A percentile compares a stretch with the other conserved stretches of the same genome.
Conservation (phyloP, 1,140 invertebrate genomes). For the Capitella teleta region DNA sequence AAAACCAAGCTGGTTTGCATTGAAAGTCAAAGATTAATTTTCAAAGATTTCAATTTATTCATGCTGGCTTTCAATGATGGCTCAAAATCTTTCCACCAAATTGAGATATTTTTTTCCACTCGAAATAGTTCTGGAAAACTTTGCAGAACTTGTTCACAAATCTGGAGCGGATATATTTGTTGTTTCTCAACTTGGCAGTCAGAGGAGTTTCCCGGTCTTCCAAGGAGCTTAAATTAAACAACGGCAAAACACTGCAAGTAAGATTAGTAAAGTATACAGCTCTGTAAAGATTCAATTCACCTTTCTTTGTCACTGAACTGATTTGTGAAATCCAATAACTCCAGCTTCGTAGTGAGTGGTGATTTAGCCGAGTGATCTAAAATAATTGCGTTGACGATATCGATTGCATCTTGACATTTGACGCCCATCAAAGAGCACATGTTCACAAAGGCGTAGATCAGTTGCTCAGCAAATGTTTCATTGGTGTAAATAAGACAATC, state of each 20-base stretch:
- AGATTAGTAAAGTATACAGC: not conserved
- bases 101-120: constrained; percentile 5
- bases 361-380: not conserved
- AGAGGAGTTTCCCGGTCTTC: not conserved
- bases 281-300: not conserved
- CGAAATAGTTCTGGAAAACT: constrained; percentile 1
- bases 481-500: not conserved
- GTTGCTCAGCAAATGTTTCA: not conserved
- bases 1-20: no score
- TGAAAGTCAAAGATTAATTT: no score
- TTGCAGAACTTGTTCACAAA: not conserved
- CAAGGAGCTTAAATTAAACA: not conserved
- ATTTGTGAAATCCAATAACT: not conserved
- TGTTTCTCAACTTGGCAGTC: not conserved
- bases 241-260: not conserved
- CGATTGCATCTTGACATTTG: not conserved
- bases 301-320: not conserved
- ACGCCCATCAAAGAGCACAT: not conserved
- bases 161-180: not conserved
- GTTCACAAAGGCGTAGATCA: constrained; percentile 2
- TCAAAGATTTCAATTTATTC: no score
- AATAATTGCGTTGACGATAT: not conserved
- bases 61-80: no score
- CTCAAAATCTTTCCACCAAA: no score
- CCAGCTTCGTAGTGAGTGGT: not conserved